Conservation (phyloP, 2,888 invertebrate species). For the Nymphalis c-album region DNA sequence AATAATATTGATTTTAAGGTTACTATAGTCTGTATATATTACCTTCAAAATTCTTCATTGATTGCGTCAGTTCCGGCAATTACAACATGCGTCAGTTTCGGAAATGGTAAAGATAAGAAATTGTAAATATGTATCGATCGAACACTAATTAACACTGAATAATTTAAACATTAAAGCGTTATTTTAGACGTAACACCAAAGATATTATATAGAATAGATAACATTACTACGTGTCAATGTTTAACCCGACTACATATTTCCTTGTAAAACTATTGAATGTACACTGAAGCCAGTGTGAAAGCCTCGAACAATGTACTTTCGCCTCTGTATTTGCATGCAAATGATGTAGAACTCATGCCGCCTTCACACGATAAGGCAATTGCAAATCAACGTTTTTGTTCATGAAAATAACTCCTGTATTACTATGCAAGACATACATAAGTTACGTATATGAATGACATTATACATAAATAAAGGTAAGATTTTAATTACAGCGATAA, state of each 20-base stretch:
- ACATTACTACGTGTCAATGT: slow-evolving; percentile 2
- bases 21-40: too few relatives aligned
- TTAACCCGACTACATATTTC: slow-evolving; percentile 46
- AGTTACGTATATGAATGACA: not conserved
- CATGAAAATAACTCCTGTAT: slow-evolving; percentile 9
- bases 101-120: too few relatives aligned
- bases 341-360: slow-evolving; percentile 48
- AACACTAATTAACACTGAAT: too few relatives aligned
- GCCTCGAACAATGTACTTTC: slow-evolving; percentile 64
- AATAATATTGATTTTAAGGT: not conserved
- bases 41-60: too few relatives aligned
- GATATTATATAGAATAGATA: not conserved
- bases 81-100: too few relatives aligned
- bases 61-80: too few relatives aligned
- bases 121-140: too few relatives aligned
- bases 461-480: too few relatives aligned
- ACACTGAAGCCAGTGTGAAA: slow-evolving; percentile 57
- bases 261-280: slow-evolving; percentile 50
- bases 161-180: not conserved
- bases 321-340: slow-evolving; percentile 55
- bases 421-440: not conserved
- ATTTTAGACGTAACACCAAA: too few relatives aligned
- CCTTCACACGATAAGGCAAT: slow-evolving; percentile 42
- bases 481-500: too few relatives aligned
- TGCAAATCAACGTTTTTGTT: slow-evolving; percentile 37